phyloP scores from a whole-genome alignment of 2,888 invertebrate genomes.

The Bellardia bayeri region DNA sequence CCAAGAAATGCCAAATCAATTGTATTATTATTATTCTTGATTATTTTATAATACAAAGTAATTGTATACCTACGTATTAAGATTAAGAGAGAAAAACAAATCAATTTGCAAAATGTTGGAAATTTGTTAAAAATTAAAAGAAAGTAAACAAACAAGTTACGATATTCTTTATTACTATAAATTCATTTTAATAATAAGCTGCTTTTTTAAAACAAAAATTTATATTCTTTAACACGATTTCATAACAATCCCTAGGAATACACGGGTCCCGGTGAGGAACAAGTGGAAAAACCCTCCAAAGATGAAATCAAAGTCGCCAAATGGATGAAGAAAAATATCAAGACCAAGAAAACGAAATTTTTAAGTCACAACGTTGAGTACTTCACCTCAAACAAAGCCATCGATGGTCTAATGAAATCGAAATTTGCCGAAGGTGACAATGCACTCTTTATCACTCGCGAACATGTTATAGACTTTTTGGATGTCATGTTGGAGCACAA shows the following conservation, averaged over 20 bases:
- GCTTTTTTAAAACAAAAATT: too few species aligned
- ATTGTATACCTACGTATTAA: too few species aligned
- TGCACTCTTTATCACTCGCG: slow-evolving; percentile 91
- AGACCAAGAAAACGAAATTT: slow-evolving; percentile 97
- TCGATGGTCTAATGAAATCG: slow-evolving; percentile 95
- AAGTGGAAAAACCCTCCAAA: slow-evolving; percentile 91
- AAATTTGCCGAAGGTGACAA: slow-evolving; percentile 92
- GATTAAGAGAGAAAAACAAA: too few species aligned
- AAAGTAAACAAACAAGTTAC: too few species aligned
- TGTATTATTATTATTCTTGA: too few species aligned
- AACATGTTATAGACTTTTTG: slow-evolving; percentile 91
- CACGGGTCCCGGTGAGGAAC: slow-evolving; percentile 84
- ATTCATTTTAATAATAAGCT: too few species aligned
- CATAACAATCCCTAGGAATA: slow-evolving; percentile 80
- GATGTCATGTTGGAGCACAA: slow-evolving; percentile 95
- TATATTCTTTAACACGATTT: background rate
- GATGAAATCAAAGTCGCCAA: slow-evolving; percentile 97
- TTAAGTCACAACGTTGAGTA: slow-evolving; percentile 98
- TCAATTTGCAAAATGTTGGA: too few species aligned
- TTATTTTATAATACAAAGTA: too few species aligned
- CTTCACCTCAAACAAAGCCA: slow-evolving; percentile 95
- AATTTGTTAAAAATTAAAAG: too few species aligned
- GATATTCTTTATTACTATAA: too few species aligned
- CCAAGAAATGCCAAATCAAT: background rate
- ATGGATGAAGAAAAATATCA: slow-evolving; percentile 96